These are phyloP conservation scores for Balaeniceps rex DNA, from an alignment of 2,113 vertebrate species.

Conservation along the genomic window DNA sequence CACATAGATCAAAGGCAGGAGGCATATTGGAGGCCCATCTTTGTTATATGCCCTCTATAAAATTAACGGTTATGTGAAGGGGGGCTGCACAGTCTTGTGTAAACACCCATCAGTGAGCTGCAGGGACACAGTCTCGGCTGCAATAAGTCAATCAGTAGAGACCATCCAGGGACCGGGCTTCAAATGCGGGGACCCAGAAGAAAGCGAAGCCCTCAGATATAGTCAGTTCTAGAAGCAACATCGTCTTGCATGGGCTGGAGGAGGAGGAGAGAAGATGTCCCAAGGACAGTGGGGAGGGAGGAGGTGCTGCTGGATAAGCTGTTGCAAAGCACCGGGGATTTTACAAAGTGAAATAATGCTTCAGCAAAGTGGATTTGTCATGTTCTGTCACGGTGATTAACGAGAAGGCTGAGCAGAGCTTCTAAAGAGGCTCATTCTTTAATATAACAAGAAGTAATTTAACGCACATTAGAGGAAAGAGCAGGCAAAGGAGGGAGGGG, in stretches of 20 bases:
- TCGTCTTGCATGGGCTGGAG: not conserved
- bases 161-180: not conserved
- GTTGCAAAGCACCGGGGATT: not conserved
- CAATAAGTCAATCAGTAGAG: not conserved
- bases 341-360: not conserved
- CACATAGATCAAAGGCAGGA: conserved; percentile 47
- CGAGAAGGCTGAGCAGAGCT: not conserved
- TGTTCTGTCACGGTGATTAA: not conserved
- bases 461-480: not conserved
- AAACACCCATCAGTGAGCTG: conserved; percentile 8
- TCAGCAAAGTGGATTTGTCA: not conserved
- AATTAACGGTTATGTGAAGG: conserved; percentile 37
- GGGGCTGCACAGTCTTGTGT: not conserved
- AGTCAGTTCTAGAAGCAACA: not conserved
- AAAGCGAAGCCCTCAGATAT: not conserved
- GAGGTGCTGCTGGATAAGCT: not conserved
- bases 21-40: not conserved
- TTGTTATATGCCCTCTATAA: conserved; percentile 19
- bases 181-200: not conserved
- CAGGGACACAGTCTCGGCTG: not conserved
- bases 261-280: not conserved
- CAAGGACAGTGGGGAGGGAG: not conserved
- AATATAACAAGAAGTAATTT: not conserved
- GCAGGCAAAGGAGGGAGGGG: not conserved
- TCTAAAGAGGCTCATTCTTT: not conserved